Percentiles rank a stretch among this genome's conserved stretches.
Evolutionary conservation across 2,888 invertebrate species (phyloP).

Genomic region (Ctenicera cuprea): DNA sequence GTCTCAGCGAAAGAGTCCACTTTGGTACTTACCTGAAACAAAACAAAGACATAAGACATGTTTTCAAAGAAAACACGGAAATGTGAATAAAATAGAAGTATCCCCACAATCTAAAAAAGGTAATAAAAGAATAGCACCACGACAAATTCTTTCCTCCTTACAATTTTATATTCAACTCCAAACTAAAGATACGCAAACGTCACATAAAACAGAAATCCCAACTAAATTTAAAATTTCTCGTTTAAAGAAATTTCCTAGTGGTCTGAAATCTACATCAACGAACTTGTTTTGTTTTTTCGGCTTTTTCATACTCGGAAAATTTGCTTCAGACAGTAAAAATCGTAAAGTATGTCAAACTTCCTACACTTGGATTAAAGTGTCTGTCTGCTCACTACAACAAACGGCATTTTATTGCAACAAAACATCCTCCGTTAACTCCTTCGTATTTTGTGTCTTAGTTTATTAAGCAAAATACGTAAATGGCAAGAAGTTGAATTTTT

Average conservation of each 20-base stretch:
- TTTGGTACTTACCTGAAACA: constrained; percentile 29
- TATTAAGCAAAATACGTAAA: not conserved
- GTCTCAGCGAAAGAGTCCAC: not conserved
- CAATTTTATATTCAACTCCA: too few species aligned
- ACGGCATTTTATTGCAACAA: not conserved
- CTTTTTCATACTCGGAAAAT: constrained; percentile 2
- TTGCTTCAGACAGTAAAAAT: constrained; percentile 7
- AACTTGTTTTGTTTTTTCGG: not conserved
- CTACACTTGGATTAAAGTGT: constrained; percentile 20
- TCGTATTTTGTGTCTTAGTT: constrained; percentile 1
- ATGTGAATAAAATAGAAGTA: too few species aligned
- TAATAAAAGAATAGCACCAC: too few species aligned
- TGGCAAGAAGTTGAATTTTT: too few species aligned
- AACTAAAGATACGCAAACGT: too few species aligned
- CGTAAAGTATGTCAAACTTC: constrained; percentile 5
- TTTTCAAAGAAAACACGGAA: not conserved
- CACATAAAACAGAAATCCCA: not conserved
- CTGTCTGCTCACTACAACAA: constrained; percentile 11
- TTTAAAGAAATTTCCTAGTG: constrained; percentile 4
- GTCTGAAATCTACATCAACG: too few species aligned
- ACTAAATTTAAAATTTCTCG: not conserved
- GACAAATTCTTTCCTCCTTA: too few species aligned
- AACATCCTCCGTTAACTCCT: not conserved
- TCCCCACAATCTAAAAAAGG: too few species aligned
- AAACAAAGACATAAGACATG: not conserved